A percentile compares a stretch with the other conserved stretches of the same genome.
These are phyloP conservation scores for Sebastes itinus DNA, from an alignment of 2,797 vertebrate species.

Conservation along the genomic window DNA sequence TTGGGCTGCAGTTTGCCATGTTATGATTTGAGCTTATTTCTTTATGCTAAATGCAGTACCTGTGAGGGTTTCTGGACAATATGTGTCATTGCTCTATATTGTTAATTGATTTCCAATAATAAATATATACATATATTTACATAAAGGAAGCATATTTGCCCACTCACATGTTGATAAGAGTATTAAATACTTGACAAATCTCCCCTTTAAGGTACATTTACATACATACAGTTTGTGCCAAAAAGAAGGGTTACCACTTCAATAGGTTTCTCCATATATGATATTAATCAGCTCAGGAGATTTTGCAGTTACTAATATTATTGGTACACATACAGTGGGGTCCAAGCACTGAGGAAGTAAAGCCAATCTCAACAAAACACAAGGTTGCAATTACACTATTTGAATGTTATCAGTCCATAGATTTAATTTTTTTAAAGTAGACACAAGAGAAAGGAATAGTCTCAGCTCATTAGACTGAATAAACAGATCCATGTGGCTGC, in stretches of 20 bases:
- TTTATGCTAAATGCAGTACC: no score
- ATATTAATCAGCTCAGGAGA: neutral
- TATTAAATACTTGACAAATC: no score
- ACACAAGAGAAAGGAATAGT: neutral
- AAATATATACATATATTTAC: no score
- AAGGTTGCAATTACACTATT: neutral
- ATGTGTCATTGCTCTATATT: no score
- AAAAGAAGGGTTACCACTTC: neutral
- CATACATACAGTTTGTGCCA: neutral
- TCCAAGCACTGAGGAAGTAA: neutral
- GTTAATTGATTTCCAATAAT: no score
- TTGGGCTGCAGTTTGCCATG: no score
- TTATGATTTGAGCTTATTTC: no score
- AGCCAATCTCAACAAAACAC: neutral
- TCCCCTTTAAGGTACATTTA: no score
- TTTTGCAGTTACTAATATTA: neutral
- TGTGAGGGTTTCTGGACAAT: no score
- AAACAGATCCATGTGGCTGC: constrained; percentile 26
- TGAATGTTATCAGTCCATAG: neutral
- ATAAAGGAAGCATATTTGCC: no score
- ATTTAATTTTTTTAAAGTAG: neutral
- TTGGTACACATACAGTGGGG: neutral
- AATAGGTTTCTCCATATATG: neutral
- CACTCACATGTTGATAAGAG: no score
- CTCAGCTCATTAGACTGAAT: constrained; percentile 7